Percentiles rank a stretch among this genome's conserved stretches.
Conservation (phyloP, 2,113 vertebrate species). For the Phalacrocorax pelagicus region DNA sequence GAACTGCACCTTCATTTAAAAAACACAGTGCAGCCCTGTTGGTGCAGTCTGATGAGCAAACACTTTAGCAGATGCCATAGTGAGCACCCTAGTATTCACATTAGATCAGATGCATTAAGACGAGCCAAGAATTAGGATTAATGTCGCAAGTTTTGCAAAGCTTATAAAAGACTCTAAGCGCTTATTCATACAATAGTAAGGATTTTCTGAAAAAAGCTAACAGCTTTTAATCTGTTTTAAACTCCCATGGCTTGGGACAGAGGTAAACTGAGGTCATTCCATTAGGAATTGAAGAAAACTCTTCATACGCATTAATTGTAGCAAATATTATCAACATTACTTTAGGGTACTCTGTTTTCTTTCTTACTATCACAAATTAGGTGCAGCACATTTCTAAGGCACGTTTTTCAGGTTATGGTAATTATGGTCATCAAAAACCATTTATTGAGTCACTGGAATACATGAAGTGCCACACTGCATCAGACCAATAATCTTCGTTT, state of each 20-base stretch:
- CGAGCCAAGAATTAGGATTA: neutral
- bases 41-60: neutral
- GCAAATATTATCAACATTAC: neutral
- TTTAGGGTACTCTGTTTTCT: neutral
- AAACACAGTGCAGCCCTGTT: neutral
- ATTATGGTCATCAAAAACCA: neutral
- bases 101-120: neutral
- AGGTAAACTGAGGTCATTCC: neutral
- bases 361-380: neutral
- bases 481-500: neutral
- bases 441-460: neutral
- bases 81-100: neutral
- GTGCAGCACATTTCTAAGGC: neutral
- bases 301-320: neutral
- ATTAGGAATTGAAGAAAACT: neutral
- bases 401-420: neutral
- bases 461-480: neutral
- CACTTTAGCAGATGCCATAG: neutral
- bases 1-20: neutral
- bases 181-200: neutral
- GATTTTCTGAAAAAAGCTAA: neutral
- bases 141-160: neutral
- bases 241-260: neutral
- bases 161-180: neutral
- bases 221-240: neutral